Evolutionary conservation across 1,140 invertebrate genomes (phyloP), one percentile per base, ranked within the genome.

Genomic region (Cydia splendana): DNA sequence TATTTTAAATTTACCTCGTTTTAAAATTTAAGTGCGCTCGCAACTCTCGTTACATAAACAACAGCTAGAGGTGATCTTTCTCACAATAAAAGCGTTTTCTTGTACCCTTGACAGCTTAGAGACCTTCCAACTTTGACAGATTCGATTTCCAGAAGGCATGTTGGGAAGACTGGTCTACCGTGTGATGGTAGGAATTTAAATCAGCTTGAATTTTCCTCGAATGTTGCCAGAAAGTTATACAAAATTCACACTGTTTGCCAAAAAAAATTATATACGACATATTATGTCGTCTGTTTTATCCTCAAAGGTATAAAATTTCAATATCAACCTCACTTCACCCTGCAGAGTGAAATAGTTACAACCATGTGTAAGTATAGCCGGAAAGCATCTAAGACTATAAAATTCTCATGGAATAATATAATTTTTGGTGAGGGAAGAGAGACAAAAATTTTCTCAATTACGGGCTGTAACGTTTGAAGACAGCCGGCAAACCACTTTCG

Each of bases 11-110:
- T 20, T 62, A 24, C 10, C 3, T 62, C 12, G 24, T 24, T 62
- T 62, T 62, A 62, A 62, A 62, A 62, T 62, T 1, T 53, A 62
- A 24, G 57, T 62, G 18, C 18, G 57, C 18, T 62, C 48, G 53
- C 12, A n/a, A 38, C 30, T n/a, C 15, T 6, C 38, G 67, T 38
- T 38, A 71, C 67, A 30, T 38, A 71, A 71, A 71, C 28, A 69
- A 34, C 18, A 18, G 12, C 28, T 34, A 28, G 65, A 67, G 38
- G 67, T 71, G 67, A 71, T 71, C 67, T 45, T 71, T 42, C 18
- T 24, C 28, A 38, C 76, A 9, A 79, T 85, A 84, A 87, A 87
- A 88, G 85, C 82, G 53, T 88, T 88, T 80, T 80, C 80, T 78
- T 84, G 87, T 87, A 75, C 79, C 79, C 83, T 77, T 76, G 65